Base-by-base conservation (phyloP, 2,888 invertebrate genomes). In the Xiphydria camelus region DNA sequence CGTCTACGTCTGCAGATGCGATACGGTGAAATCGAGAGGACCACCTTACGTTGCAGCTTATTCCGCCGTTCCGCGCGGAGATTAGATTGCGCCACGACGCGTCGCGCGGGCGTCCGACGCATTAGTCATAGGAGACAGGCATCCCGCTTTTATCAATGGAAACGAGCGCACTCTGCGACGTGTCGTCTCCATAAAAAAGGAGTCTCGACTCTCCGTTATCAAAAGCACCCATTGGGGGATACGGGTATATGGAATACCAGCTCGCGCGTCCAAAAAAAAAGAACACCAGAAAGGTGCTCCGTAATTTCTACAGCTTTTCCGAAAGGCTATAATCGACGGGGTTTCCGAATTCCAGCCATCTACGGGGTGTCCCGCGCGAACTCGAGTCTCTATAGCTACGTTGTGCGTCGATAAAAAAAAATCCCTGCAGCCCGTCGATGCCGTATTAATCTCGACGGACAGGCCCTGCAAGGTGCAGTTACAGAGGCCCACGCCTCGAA, bases 391-490 rank as follows among this genome's bases (percentile, higher is more conserved):
- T n/a, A n/a, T n/a, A n/a, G n/a, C n/a, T n/a, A n/a, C n/a, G n/a
- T n/a, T n/a, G n/a, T n/a, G n/a, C n/a, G n/a, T n/a, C n/a, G n/a
- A n/a, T n/a, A n/a, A n/a, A n/a, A n/a, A n/a, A n/a, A 26, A 26
- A 14, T 26, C 26, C 12, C 14, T 26, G 7, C 26, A 26, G 10
- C 26, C 5, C 4, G 4, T 12, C 10, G 10, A 10, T 12, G 26
- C 14, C 26, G 26, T 10, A 26, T 26, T 26, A 10, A 26, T 26
- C 10, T 10, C 7, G 19, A n/a, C 38, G 38, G 20, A 12, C 9
- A 31, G 26, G 18, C 51, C 52, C 31, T 32, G 50, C 47, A 50
- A 47, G 43, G 50, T 47, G 50, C 44, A 47, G 41, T 35, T 33
- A 17, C 25, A 18, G 31, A n/a, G 15, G 25, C 20, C 22, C 10